Base-by-base conservation (phyloP, 1,140 invertebrate genomes). In the Oedothorax gibbosus region DNA sequence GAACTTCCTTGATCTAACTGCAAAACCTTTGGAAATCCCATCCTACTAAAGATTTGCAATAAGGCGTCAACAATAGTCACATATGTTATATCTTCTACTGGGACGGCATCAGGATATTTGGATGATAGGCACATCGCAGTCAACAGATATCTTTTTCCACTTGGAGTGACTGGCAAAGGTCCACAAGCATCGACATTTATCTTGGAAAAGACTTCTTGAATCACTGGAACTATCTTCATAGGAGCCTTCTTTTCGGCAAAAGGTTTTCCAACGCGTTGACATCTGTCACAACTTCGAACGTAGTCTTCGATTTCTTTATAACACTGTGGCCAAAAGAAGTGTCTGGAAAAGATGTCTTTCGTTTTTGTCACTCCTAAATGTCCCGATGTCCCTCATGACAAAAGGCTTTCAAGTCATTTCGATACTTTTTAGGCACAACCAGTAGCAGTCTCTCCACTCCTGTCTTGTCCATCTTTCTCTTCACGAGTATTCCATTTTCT, bases 281-380 rank as follows among this genome's bases (percentile, higher is more conserved):
- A 82, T 2, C 12, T 2, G 20, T 82, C 21, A 62, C 68, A 82
- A 5, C 12, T 62, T 62, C n/a, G 15, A 6, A 82, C 79, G 64
- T 10, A 82, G 12, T 72, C 35, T 60, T 82, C 68, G 2, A 72
- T 72, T 8, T 82, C 66, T 62, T 72, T 60, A 12, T 18, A 72
- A 62, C 66, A 82, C 50, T 73, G 62, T 1, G 68, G 54, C 68
- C 79, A 82, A 51, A 50, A 72, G 21, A 82, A 82, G 50, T 62
- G 50, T 50, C 21, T 21, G 7, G 9, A 6, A 6, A 82, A 5
- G 10, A 9, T 20, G 14, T 72, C 56, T 20, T 82, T 82, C 12
- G 66, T 65, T 72, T 82, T 82, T 4, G 79, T 82, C 11, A 50
- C 14, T 20, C 79, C 79, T 0, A 82, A 15, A 64, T 81, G 68